A percentile compares a stretch with the other conserved stretches of the same genome.
Conservation (phyloP, 2,797 vertebrate species). For the Triplophysa yarkandensis region DNA sequence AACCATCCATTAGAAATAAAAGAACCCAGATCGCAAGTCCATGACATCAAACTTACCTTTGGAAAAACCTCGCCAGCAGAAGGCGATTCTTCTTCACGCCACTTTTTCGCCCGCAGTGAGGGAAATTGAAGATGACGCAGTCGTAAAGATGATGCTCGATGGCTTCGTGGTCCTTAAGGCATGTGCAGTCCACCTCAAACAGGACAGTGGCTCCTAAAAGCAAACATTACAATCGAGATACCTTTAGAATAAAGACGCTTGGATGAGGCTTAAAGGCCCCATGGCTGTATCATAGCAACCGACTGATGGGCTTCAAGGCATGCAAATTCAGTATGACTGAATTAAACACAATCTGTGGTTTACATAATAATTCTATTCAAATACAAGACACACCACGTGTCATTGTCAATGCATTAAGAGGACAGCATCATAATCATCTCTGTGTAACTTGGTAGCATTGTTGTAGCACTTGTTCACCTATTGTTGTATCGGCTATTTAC, state of each 20-base stretch:
- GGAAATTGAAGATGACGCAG: constrained; percentile 91
- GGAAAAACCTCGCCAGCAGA: constrained; percentile 87
- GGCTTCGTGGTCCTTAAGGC: constrained; percentile 73
- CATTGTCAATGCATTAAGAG: too few relatives aligned
- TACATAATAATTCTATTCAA: too few relatives aligned
- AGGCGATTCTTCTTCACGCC: constrained; percentile 91
- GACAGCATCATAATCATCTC: too few relatives aligned
- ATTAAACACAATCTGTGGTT: background rate
- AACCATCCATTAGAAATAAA: background rate
- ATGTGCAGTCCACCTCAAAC: constrained; percentile 89
- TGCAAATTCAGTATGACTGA: constrained; percentile 36
- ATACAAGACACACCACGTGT: too few relatives aligned
- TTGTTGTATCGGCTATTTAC: too few relatives aligned
- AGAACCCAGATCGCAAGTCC: too few relatives aligned
- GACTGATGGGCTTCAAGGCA: constrained; percentile 14
- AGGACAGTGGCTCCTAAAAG: constrained; percentile 79
- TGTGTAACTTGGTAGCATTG: too few relatives aligned
- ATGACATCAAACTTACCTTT: constrained; percentile 76
- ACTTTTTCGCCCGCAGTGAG: constrained; percentile 93
- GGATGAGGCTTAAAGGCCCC: constrained; percentile 10
- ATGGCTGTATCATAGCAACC: constrained; percentile 44
- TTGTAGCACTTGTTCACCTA: too few relatives aligned
- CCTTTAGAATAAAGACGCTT: background rate
- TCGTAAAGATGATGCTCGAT: constrained; percentile 76
- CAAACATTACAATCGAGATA: background rate